Evolutionary conservation across 2,797 vertebrate species (phyloP).

Genomic region (Distichodus sexfasciatus): DNA sequence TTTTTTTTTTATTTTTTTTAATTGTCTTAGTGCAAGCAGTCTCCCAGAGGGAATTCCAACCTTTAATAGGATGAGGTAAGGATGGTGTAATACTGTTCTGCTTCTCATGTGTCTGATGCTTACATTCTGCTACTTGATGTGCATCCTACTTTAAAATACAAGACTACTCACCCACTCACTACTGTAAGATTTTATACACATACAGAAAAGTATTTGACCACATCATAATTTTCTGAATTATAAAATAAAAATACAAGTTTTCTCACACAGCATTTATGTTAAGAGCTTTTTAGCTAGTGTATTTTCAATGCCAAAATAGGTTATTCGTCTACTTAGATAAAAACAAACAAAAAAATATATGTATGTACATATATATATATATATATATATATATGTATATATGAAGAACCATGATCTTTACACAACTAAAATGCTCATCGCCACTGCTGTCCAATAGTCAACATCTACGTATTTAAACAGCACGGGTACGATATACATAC

Average conservation of each 20-base stretch:
- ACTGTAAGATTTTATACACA: neutral
- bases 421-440: too few species aligned
- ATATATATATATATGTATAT: constrained; percentile 4
- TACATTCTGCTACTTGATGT: constrained; percentile 7
- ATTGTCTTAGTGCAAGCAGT: constrained; percentile 46
- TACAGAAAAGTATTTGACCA: neutral
- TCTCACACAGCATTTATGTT: too few species aligned
- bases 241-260: neutral
- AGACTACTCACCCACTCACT: too few species aligned
- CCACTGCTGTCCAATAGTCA: too few species aligned
- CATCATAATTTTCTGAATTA: neutral
- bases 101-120: constrained; percentile 26
- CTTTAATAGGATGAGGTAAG: constrained; percentile 65
- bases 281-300: too few species aligned
- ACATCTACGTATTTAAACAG: too few species aligned
- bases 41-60: constrained; percentile 56
- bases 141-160: neutral
- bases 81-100: constrained; percentile 59
- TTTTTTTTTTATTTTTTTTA: constrained; percentile 47
- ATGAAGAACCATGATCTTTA: neutral
- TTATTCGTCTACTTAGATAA: too few species aligned
- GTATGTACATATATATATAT: neutral
- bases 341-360: neutral
- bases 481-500: too few species aligned
- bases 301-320: too few species aligned